Conservation (phyloP, 2,797 vertebrate genomes). For the Peromyscus eremicus region DNA sequence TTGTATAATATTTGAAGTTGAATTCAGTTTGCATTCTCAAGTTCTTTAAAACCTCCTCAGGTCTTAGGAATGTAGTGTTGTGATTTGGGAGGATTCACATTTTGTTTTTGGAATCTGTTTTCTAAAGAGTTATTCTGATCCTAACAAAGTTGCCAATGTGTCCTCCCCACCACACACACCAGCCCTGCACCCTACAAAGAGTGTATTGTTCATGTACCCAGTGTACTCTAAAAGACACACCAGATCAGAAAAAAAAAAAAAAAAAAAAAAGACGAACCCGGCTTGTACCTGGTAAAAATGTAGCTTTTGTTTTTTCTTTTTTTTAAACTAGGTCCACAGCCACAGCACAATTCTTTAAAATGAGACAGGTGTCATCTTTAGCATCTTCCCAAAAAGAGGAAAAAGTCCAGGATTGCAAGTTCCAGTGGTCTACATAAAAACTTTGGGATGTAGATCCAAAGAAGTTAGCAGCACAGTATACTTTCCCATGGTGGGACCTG, state of each 20-base stretch:
- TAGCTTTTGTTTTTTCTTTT: neutral
- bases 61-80: constrained; percentile 64
- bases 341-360: constrained; percentile 76
- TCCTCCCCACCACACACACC: neutral
- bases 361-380: constrained; percentile 56
- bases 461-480: constrained; percentile 39
- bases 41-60: constrained; percentile 22
- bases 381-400: constrained; percentile 50
- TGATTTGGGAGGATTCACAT: constrained; percentile 61
- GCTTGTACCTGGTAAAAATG: constrained; percentile 65
- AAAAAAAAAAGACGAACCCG: neutral
- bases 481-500: constrained; percentile 65
- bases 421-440: constrained; percentile 83
- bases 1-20: constrained; percentile 35
- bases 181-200: constrained; percentile 57
- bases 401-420: constrained; percentile 69
- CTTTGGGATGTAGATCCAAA: constrained; percentile 85
- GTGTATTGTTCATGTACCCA: constrained; percentile 64
- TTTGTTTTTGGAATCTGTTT: constrained; percentile 69
- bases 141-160: constrained; percentile 56
- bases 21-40: constrained; percentile 22
- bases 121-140: constrained; percentile 30
- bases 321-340: constrained; percentile 71
- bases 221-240: constrained; percentile 67
- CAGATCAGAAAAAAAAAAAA: constrained; percentile 55